Evolutionary conservation across 1,140 invertebrate species (phyloP), one percentile per base, ranked within the genome.

Genomic region (Ylistrum balloti): DNA sequence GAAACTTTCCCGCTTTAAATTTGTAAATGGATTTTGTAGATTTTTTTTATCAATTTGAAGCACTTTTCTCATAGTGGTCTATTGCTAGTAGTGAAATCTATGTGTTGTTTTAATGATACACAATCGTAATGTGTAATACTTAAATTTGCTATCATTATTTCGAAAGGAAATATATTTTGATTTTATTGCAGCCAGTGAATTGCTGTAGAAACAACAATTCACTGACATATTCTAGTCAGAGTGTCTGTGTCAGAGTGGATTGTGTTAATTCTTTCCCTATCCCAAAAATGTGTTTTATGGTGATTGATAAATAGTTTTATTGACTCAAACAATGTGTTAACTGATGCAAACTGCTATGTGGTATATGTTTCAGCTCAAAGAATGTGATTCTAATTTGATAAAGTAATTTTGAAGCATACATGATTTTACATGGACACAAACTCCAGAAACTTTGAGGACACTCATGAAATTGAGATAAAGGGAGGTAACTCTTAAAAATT

Each of bases 11-110:
- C 56, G 22, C 7, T 74, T 74, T 28, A 74, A 74, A 74, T 74
- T 74, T 74, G 22, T 74, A 74, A 74, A 74, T 74, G 56, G 56
- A 74, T 74, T 74, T 74, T 74, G 56, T 74, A 28, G n/a, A 28
- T 74, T 74, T 74, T 74, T 74, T 28, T 74, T n/a, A n/a, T 28
- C 56, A 74, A 74, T 74, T 28, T 74, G 22, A 17, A 74, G 56
- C 28, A 28, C 56, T n/a, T 7, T 22, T 56, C 17, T n/a, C 0
- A 74, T 28, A 28, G 22, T 17, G 22, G 22, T 74, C 56, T 74
- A n/a, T 28, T n/a, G 11, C 0, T 28, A 74, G 20, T n/a, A 28
- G 56, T 74, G n/a, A 7, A 74, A 74, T 74, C 1, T 74, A 74
- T 74, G 56, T n/a, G 22, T n/a, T 74, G 17, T 56, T 74, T 74